A percentile compares a stretch with the other conserved stretches of the same genome.
Evolutionary conservation across 2,113 vertebrate species (phyloP).

Genomic region (Cairina moschata): DNA sequence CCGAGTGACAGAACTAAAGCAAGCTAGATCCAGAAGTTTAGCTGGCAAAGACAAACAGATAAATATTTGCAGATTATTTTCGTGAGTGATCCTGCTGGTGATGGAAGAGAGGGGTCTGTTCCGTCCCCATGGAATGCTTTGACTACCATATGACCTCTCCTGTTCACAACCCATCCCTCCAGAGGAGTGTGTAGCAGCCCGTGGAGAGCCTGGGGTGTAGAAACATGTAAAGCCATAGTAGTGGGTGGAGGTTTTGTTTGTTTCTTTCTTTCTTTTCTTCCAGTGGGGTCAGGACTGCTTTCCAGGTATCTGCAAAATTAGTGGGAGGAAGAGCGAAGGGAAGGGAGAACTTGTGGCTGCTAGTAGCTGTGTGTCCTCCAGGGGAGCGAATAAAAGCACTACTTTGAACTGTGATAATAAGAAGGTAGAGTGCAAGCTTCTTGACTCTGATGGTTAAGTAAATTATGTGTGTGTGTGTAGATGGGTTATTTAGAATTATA

Average conservation of each 20-base stretch:
- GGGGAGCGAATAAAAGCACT: not conserved
- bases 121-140: not conserved
- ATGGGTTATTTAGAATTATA: conserved; percentile 44
- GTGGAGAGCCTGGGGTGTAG: not conserved
- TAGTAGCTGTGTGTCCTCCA: not conserved
- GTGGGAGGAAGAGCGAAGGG: not conserved
- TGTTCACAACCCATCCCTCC: not conserved
- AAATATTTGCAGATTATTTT: not conserved
- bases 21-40: not conserved
- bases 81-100: not conserved
- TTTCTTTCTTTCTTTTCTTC: not conserved
- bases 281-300: not conserved
- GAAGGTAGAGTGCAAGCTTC: not conserved
- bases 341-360: not conserved
- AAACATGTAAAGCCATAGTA: not conserved
- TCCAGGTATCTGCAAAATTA: not conserved
- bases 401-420: not conserved
- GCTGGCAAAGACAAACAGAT: not conserved
- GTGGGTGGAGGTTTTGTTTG: not conserved
- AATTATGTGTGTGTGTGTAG: not conserved
- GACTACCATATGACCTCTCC: not conserved
- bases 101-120: not conserved
- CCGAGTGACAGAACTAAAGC: not conserved
- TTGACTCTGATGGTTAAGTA: conserved; percentile 29
- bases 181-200: not conserved